Evolutionary conservation across 1,140 invertebrate species (phyloP), one percentile per base, ranked within the genome.

Genomic region (Oryzaephilus surinamensis): DNA sequence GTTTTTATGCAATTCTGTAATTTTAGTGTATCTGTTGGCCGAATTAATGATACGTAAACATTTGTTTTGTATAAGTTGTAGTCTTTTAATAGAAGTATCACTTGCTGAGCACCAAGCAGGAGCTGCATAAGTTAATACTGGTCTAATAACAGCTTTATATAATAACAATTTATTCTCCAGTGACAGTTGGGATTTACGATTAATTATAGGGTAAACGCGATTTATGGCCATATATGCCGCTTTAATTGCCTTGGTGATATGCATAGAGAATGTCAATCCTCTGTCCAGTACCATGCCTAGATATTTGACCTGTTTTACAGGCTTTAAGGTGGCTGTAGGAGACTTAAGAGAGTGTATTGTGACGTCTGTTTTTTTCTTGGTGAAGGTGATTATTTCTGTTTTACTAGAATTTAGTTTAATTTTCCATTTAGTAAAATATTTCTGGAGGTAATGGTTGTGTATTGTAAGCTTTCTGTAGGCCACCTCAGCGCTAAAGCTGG

Each of bases 381-480:
- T 46, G 29, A 46, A 49, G 12, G 23, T 41, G 1, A 49, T 23
- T 8, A 35, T 38, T 32, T 16, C 28, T n/a, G 38, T 48, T 48
- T 60, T 60, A 6, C 21, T 21, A 32, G 48, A 12, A 24, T 60
- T 60, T 10, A 55, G 27, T 43, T 42, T 41, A 5, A 60, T 53
- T 23, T 40, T 38, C 54, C 54, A 57, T 38, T 51, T 51, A 2
- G 26, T 35, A 15, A 49, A 29, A 44, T 51, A 55, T 3, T 38
- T 17, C 11, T 37, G 20, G 6, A 50, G 32, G 48, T 32, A 23
- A 48, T 6, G 14, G 20, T 6, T 2, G 20, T 46, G 32, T 16
- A 38, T 24, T 44, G 51, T 37, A 11, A 50, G 28, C n/a, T 37
- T 13, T 14, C 29, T 32, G 4, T 32, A 29, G 4, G 51, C 55